Percentiles rank a stretch among this genome's conserved stretches.
Conservation (phyloP, 2,113 vertebrate genomes). For the Eublepharis macularius region DNA sequence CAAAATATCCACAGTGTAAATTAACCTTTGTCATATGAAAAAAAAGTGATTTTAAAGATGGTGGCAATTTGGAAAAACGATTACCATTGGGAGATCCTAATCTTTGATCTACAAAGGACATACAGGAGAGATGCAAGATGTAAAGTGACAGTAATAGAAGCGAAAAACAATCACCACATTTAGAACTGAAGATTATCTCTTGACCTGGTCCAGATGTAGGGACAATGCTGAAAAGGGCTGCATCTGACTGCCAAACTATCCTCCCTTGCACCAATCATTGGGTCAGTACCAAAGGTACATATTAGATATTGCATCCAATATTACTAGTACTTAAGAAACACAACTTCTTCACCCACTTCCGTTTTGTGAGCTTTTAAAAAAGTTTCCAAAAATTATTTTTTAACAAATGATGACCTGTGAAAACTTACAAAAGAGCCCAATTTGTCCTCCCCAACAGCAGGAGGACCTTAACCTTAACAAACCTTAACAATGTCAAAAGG, state of each 20-base stretch:
- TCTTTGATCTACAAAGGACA: background rate
- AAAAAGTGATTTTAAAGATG: background rate
- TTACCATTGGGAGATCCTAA: background rate
- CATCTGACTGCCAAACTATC: background rate
- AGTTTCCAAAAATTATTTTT: background rate
- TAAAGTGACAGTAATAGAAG: background rate
- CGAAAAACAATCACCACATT: background rate
- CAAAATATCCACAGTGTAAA: background rate
- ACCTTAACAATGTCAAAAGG: background rate
- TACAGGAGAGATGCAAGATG: background rate
- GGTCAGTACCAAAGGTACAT: background rate
- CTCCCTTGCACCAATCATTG: background rate
- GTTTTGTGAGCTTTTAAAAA: background rate
- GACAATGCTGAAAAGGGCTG: background rate
- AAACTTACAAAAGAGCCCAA: background rate
- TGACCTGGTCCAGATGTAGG: background rate
- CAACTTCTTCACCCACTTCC: background rate
- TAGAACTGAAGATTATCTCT: background rate
- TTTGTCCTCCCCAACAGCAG: background rate
- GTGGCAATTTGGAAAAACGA: background rate
- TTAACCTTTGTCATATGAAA: background rate
- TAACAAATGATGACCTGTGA: background rate
- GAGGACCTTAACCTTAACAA: no score
- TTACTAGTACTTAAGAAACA: background rate
- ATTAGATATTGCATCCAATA: background rate